phyloP scores from a whole-genome alignment of 30 jellyfish, hydroid and myxozoan genomes.

The Aurelia aurita region DNA sequence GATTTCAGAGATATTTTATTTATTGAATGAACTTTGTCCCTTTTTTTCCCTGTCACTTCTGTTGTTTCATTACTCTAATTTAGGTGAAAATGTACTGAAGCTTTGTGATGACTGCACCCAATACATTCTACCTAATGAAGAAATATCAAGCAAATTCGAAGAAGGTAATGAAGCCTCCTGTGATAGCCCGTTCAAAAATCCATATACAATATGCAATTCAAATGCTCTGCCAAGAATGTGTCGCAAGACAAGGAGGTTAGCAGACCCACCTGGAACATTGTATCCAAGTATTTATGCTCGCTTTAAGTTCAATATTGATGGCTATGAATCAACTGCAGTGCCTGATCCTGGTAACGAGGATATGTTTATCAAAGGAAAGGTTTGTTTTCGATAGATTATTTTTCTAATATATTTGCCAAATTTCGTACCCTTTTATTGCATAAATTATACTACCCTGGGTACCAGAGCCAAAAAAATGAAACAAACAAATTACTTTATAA shows the following conservation, averaged over 20 bases:
- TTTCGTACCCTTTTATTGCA: too few relatives aligned
- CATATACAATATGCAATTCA: conserved; percentile 26
- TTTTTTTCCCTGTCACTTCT: too few relatives aligned
- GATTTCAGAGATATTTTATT: too few relatives aligned
- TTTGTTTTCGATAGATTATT: too few relatives aligned
- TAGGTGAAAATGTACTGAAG: conserved; percentile 29
- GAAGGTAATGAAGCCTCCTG: conserved; percentile 42
- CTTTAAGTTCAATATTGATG: conserved; percentile 14
- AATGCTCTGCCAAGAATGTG: conserved; percentile 7
- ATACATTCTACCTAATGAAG: conserved; percentile 14
- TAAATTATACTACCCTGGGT: too few relatives aligned
- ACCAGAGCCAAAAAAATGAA: too few relatives aligned
- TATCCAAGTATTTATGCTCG: conserved; percentile 25
- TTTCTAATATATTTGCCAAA: too few relatives aligned
- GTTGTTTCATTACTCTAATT: too few relatives aligned
- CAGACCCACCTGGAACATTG: conserved; percentile 19
- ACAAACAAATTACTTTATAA: too few relatives aligned
- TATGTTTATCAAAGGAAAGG: conserved; percentile 29
- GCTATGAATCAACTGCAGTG: conserved; percentile 6
- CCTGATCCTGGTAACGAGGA: conserved; percentile 31
- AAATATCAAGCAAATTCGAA: conserved; percentile 14
- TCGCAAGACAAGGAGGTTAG: not conserved
- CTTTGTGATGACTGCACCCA: conserved; percentile 20
- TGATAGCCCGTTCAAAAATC: not conserved
- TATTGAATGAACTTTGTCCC: too few relatives aligned